A percentile compares a stretch with the other conserved stretches of the same genome.
Evolutionary conservation across 2,797 vertebrate species (phyloP).

Genomic region (Danio jaintianensis): DNA sequence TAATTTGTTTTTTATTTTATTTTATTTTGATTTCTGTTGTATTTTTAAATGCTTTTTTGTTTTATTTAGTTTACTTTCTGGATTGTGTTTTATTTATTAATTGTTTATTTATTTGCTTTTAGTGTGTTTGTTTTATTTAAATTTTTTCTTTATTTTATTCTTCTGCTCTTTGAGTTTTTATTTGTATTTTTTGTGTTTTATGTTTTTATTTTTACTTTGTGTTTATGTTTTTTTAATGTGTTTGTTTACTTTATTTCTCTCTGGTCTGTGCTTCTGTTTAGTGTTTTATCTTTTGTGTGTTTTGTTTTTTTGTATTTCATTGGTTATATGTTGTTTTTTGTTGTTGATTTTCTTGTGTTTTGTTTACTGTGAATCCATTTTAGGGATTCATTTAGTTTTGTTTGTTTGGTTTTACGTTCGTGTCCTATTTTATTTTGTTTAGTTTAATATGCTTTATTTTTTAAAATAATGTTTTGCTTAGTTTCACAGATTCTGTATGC

Average conservation of each 20-base stretch:
- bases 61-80: not conserved
- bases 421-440: too few relatives aligned
- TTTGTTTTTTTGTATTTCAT: too few relatives aligned
- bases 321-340: too few relatives aligned
- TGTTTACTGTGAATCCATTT: too few relatives aligned
- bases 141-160: not conserved
- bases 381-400: too few relatives aligned
- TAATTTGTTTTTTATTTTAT: not conserved
- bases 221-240: not conserved
- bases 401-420: too few relatives aligned
- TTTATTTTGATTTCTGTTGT: not conserved
- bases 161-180: not conserved
- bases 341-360: too few relatives aligned
- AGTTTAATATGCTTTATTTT: too few relatives aligned
- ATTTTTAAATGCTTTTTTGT: not conserved
- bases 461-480: too few relatives aligned
- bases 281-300: not conserved
- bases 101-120: not conserved
- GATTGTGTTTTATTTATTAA: not conserved
- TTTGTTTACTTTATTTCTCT: too few relatives aligned
- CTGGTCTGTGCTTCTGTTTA: too few relatives aligned
- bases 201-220: not conserved
- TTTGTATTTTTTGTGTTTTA: not conserved
- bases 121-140: not conserved
- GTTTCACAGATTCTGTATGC: too few relatives aligned